Conservation (phyloP, 2,113 vertebrate species). For the Centropus bengalensis region DNA sequence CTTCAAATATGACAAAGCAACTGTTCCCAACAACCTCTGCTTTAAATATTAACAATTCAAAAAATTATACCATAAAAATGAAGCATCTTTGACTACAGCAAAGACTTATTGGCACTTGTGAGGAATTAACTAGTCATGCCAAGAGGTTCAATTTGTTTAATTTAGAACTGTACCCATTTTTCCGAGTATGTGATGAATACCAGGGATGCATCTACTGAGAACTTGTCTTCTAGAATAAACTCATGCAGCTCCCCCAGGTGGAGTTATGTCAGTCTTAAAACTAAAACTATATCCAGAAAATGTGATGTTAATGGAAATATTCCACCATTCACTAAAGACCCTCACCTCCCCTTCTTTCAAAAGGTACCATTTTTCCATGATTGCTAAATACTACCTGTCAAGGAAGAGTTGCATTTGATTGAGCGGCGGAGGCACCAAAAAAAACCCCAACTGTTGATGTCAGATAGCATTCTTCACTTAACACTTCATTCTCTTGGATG, state of each 20-base stretch:
- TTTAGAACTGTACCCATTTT: not conserved
- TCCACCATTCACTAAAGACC: constrained; percentile 30
- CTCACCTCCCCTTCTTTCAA: not conserved
- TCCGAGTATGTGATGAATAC: not conserved
- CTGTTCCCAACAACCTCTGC: not conserved
- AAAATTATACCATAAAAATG: not conserved
- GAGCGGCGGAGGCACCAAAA: constrained; percentile 60
- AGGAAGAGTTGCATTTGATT: constrained; percentile 12
- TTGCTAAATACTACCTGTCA: constrained; percentile 54
- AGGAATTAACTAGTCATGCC: not conserved
- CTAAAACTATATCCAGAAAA: not conserved
- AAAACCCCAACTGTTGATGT: constrained; percentile 61
- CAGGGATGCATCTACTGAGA: not conserved
- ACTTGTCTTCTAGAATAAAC: not conserved
- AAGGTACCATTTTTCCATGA: constrained; percentile 46
- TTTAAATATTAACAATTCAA: not conserved
- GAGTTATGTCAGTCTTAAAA: not conserved
- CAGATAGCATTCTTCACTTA: constrained; percentile 30
- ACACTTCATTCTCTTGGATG: not conserved
- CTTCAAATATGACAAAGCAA: not conserved
- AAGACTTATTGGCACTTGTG: not conserved
- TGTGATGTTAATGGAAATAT: not conserved
- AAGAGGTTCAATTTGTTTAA: not conserved
- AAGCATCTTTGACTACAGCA: not conserved
- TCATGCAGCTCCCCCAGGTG: not conserved